Evolutionary conservation across 1,140 invertebrate genomes (phyloP).

Genomic region (Coptotermes formosanus): DNA sequence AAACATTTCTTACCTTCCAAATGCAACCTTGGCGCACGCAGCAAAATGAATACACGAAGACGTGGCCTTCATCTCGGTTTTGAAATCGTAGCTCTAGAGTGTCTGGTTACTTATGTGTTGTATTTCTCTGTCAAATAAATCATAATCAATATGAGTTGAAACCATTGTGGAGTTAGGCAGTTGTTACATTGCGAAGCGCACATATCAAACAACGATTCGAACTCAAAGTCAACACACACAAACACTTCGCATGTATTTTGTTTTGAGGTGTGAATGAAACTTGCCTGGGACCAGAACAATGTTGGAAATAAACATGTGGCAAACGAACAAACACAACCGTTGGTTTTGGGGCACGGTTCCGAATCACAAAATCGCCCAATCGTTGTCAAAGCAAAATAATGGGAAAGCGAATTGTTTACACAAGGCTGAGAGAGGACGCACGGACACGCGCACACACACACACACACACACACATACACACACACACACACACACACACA

Average conservation of each 20-base stretch:
- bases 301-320: conserved; percentile 1
- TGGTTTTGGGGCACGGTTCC: conserved; percentile 15
- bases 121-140: too few species aligned
- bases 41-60: too few species aligned
- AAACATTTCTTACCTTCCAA: too few species aligned
- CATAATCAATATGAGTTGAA: neutral
- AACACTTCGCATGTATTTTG: neutral
- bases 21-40: too few species aligned
- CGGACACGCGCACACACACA: too few species aligned
- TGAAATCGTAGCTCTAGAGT: too few species aligned
- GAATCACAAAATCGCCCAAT: conserved; percentile 18
- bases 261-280: neutral
- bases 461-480: too few species aligned
- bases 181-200: neutral
- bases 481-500: too few species aligned
- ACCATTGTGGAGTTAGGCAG: neutral
- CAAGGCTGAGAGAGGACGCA: neutral
- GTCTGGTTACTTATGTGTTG: too few species aligned
- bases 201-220: neutral
- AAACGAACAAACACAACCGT: conserved; percentile 15
- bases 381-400: conserved; percentile 16
- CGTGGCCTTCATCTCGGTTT: too few species aligned
- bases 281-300: neutral
- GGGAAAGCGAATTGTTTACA: conserved; percentile 11
- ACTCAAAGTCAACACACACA: conserved; percentile 15